Evolutionary conservation across 1,140 invertebrate genomes (phyloP).

Genomic region (Drosophila nigrodunni): DNA sequence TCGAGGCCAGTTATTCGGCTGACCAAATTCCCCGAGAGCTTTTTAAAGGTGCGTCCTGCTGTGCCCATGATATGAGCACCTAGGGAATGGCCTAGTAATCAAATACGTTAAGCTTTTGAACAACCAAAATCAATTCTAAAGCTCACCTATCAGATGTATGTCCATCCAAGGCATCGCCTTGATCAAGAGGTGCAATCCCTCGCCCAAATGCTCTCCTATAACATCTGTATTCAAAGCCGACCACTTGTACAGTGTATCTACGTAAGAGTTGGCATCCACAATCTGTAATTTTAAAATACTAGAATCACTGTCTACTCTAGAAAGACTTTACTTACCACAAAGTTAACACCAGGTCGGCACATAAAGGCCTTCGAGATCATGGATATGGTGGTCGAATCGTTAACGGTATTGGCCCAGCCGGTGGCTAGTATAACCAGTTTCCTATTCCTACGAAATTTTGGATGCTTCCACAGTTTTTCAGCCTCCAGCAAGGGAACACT

Average conservation of each 20-base stretch:
- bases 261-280: conserved; percentile 73
- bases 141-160: conserved; percentile 76
- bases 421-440: conserved; percentile 74
- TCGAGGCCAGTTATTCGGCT: conserved; percentile 89
- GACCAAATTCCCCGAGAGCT: conserved; percentile 73
- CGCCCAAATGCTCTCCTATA: conserved; percentile 70
- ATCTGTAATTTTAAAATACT: conserved; percentile 36
- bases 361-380: conserved; percentile 71
- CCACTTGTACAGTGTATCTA: conserved; percentile 83
- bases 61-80: conserved; percentile 86
- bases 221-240: conserved; percentile 78
- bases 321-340: conserved; percentile 56
- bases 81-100: conserved; percentile 72
- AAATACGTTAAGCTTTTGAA: not conserved
- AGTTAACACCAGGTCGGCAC: conserved; percentile 71
- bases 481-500: conserved; percentile 67
- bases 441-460: conserved; percentile 51
- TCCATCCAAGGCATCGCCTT: conserved; percentile 66
- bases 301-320: no score
- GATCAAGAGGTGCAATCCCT: conserved; percentile 61
- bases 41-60: conserved; percentile 84
- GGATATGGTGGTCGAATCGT: conserved; percentile 61
- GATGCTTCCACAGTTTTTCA: conserved; percentile 58
- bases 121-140: not conserved
- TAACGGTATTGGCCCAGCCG: conserved; percentile 73